Evolutionary conservation across 37 sponge, comb jelly and placozoan species (phyloP).

Genomic region (Aplysina aerophoba): DNA sequence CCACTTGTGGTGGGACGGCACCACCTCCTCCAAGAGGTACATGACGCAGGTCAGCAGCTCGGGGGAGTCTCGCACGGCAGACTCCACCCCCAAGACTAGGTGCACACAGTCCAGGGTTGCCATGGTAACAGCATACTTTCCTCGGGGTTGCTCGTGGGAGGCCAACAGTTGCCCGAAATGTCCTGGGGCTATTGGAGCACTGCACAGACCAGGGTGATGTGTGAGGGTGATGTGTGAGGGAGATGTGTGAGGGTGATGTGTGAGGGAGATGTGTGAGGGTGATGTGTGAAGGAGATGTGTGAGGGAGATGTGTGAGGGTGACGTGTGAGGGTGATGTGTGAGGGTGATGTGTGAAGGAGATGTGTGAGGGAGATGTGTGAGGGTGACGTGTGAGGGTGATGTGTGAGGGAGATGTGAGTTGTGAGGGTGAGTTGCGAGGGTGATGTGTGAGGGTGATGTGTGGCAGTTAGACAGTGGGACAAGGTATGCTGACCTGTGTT

Average conservation of each 20-base stretch:
- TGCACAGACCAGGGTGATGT: background rate
- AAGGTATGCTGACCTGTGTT: constrained; percentile 19
- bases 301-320: background rate
- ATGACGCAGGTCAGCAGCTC: constrained; percentile 66
- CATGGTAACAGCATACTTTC: constrained; percentile 71
- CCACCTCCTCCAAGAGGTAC: constrained; percentile 64
- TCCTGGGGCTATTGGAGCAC: constrained; percentile 66
- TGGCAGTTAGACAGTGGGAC: background rate
- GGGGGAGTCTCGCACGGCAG: background rate
- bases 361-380: background rate
- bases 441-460: no score
- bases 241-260: background rate
- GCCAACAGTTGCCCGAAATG: constrained; percentile 78
- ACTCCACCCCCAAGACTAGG: background rate
- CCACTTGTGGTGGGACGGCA: constrained; percentile 69
- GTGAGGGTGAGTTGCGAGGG: background rate
- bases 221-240: background rate
- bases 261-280: background rate
- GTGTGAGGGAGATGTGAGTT: background rate
- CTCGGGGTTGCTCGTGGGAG: constrained; percentile 67
- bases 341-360: constrained; percentile 4
- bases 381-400: constrained; percentile 1
- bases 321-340: background rate
- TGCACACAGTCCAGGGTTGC: constrained; percentile 73
- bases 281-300: background rate